phyloP scores from a whole-genome alignment of 2,888 invertebrate genomes.

The Agonum fuliginosum region DNA sequence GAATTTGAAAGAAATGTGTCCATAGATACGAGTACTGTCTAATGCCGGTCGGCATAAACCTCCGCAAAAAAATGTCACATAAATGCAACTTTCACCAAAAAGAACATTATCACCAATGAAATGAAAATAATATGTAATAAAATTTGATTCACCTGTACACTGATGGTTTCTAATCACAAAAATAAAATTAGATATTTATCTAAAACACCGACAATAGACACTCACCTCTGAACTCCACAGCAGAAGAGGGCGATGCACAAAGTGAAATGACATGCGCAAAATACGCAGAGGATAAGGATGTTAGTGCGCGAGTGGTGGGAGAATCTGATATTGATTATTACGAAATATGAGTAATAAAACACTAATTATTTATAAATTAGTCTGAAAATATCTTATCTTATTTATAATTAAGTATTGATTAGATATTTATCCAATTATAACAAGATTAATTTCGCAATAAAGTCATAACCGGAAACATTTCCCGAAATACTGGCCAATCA shows the following conservation, averaged over 20 bases:
- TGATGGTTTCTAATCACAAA: constrained; percentile 59
- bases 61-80: background rate
- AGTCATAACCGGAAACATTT: constrained; percentile 9
- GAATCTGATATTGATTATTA: constrained; percentile 53
- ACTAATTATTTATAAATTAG: background rate
- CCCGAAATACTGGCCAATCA: constrained; percentile 44
- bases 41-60: constrained; percentile 56
- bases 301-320: constrained; percentile 31
- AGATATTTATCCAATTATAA: background rate
- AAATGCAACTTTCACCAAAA: constrained; percentile 49
- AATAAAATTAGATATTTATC: constrained; percentile 61
- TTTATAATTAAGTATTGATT: constrained; percentile 18
- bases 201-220: constrained; percentile 62
- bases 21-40: constrained; percentile 9
- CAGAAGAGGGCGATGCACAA: constrained; percentile 68
- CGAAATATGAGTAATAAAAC: background rate
- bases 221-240: constrained; percentile 69
- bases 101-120: constrained; percentile 28
- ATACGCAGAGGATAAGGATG: constrained; percentile 49
- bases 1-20: background rate
- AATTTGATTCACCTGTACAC: constrained; percentile 59
- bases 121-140: constrained; percentile 17
- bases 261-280: constrained; percentile 59
- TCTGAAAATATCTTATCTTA: background rate
- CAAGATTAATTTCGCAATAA: background rate